Conservation (phyloP, 2,113 vertebrate genomes). For the Stictonetta naevosa region DNA sequence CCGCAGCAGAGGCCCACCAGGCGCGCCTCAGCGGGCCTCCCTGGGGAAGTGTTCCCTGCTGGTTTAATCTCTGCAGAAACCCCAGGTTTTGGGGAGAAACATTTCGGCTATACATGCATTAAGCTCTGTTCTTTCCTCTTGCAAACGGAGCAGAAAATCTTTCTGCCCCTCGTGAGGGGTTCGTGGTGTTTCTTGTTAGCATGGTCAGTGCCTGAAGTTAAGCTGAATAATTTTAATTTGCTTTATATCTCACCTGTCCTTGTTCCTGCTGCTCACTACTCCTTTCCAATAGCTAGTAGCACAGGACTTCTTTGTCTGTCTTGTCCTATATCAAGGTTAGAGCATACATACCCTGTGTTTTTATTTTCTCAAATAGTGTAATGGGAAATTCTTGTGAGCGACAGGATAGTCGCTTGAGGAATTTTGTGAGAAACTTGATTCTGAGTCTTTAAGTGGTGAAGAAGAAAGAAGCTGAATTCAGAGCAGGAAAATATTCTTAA, state of each 20-base stretch:
- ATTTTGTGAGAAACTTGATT: background rate
- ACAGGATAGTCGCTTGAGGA: background rate
- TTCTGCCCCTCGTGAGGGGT: background rate
- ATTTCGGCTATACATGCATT: background rate
- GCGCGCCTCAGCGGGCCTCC: background rate
- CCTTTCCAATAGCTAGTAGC: background rate
- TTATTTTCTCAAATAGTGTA: background rate
- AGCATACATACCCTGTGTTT: background rate
- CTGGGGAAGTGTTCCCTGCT: background rate
- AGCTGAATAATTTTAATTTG: background rate
- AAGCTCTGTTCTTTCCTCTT: background rate
- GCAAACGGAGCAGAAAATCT: background rate
- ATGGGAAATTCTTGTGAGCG: background rate
- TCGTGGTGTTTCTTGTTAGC: background rate
- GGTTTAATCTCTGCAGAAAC: conserved; percentile 43
- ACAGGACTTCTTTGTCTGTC: background rate
- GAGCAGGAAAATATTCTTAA: background rate
- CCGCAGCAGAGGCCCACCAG: background rate
- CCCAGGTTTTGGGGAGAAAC: conserved; percentile 23
- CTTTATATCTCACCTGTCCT: background rate
- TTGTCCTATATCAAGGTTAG: background rate
- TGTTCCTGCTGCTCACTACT: background rate
- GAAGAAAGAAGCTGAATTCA: background rate
- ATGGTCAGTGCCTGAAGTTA: background rate
- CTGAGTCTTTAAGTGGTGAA: background rate